phyloP scores from a whole-genome alignment of 2,113 vertebrate genomes.

The Limanda limanda region DNA sequence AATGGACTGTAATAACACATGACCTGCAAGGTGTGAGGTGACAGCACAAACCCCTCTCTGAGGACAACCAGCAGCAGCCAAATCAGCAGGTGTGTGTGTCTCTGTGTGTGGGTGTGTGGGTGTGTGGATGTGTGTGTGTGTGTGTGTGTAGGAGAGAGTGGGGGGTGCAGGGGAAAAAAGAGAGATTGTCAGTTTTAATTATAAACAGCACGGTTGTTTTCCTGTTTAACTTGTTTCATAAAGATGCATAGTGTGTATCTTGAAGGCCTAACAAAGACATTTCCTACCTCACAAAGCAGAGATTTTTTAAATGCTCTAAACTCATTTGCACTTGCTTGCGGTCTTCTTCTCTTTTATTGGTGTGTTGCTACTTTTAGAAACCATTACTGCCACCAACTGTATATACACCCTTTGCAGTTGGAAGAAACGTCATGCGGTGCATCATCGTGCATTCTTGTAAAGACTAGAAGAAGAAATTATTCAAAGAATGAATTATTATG shows the following conservation, averaged over 20 bases:
- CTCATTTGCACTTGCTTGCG: slow-evolving; percentile 11
- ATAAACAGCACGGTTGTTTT: background rate
- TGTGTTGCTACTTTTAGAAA: slow-evolving; percentile 10
- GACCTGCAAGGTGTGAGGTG: slow-evolving; percentile 48
- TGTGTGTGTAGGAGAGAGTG: background rate
- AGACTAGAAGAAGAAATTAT: background rate
- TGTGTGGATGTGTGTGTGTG: slow-evolving; percentile 6
- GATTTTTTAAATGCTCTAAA: slow-evolving; percentile 11
- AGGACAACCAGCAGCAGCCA: slow-evolving; percentile 18
- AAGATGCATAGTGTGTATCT: background rate
- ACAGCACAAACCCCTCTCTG: slow-evolving; percentile 25
- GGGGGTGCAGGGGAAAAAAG: background rate
- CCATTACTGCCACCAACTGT: slow-evolving; percentile 10
- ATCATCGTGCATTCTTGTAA: background rate
- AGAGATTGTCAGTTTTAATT: slow-evolving; percentile 14
- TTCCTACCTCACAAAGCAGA: slow-evolving; percentile 14
- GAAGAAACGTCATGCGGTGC: slow-evolving; percentile 6
- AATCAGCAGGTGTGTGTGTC: slow-evolving; percentile 26
- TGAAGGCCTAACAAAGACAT: slow-evolving; percentile 11
- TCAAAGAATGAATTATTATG: background rate
- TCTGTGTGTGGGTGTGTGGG: background rate
- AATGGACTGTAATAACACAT: slow-evolving; percentile 50
- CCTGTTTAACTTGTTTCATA: background rate
- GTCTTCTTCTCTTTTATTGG: slow-evolving; percentile 20
- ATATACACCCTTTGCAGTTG: slow-evolving; percentile 31